Conservation (phyloP, 2,113 vertebrate genomes). For the Heterocephalus glaber region DNA sequence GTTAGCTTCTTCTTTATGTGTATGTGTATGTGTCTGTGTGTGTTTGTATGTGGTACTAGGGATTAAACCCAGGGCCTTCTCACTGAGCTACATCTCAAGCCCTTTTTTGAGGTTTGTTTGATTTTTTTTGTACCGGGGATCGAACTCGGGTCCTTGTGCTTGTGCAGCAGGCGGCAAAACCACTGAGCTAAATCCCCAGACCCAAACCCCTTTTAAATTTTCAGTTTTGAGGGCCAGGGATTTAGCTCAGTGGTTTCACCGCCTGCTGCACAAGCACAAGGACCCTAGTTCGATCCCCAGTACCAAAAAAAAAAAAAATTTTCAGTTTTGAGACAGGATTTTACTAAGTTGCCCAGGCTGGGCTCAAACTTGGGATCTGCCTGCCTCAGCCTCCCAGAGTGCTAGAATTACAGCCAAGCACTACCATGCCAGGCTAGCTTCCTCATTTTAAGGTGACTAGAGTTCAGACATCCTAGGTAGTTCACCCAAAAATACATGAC, state of each 20-base stretch:
- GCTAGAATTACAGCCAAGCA: background rate
- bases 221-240: too few relatives aligned
- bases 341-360: background rate
- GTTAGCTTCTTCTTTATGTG: background rate
- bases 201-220: too few relatives aligned
- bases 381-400: background rate
- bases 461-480: background rate
- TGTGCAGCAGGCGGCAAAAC: too few relatives aligned
- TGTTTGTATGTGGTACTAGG: background rate
- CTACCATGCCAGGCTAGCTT: background rate
- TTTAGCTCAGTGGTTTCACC: too few relatives aligned
- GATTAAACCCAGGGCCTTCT: background rate
- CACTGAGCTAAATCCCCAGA: too few relatives aligned
- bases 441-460: background rate
- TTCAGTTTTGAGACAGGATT: background rate
- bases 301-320: too few relatives aligned
- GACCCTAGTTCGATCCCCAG: too few relatives aligned
- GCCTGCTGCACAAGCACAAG: too few relatives aligned
- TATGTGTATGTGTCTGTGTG: background rate
- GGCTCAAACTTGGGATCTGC: background rate
- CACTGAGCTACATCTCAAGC: background rate
- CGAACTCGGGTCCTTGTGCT: too few relatives aligned
- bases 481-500: background rate
- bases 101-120: too few relatives aligned
- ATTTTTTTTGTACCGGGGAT: too few relatives aligned